Evolutionary conservation across 2,113 vertebrate genomes (phyloP).

Genomic region (Corvus hawaiiensis): DNA sequence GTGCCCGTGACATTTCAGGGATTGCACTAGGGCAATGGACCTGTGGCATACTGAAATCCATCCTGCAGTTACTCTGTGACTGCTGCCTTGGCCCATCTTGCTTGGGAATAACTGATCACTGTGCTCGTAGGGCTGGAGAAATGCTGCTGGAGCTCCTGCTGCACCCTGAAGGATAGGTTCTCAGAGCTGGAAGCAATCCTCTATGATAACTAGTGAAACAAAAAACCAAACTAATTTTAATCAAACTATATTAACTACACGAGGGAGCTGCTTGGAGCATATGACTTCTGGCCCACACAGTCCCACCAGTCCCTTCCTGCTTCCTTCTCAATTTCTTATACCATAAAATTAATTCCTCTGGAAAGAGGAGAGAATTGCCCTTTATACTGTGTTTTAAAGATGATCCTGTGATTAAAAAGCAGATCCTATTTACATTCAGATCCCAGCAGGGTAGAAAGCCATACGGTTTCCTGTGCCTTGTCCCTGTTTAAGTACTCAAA

Average conservation of each 20-base stretch:
- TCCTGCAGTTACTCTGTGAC: fast-evolving
- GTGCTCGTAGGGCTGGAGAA: background rate
- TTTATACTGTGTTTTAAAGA: background rate
- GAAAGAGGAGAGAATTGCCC: background rate
- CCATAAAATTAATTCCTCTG: background rate
- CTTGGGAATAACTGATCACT: background rate
- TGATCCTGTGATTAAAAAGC: background rate
- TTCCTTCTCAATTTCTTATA: background rate
- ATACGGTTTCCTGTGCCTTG: background rate
- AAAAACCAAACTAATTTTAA: background rate
- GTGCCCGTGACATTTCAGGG: background rate
- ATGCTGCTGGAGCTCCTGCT: background rate
- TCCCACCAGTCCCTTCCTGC: background rate
- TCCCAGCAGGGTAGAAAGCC: background rate
- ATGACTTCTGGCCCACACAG: background rate
- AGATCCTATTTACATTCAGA: background rate
- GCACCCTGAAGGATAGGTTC: background rate
- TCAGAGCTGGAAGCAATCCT: background rate
- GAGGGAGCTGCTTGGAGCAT: background rate
- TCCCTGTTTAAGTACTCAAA: background rate
- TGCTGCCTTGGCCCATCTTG: fast-evolving
- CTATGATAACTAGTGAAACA: background rate
- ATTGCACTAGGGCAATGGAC: background rate
- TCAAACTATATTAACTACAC: background rate
- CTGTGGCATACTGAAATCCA: background rate